phyloP scores from a whole-genome alignment of 2,888 invertebrate species.

The Cactoblastis cactorum region DNA sequence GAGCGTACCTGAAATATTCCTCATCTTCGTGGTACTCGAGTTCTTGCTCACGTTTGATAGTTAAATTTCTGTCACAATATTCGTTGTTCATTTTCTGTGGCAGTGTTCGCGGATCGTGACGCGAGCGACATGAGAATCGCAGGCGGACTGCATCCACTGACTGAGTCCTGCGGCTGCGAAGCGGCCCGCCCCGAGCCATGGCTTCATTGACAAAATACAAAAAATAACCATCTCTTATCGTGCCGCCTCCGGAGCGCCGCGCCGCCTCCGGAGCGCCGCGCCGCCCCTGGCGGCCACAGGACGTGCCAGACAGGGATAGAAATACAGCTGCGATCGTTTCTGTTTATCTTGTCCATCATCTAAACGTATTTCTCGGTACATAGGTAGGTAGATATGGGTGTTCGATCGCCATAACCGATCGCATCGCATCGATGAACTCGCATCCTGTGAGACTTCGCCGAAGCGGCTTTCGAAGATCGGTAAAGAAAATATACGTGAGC shows the following conservation, averaged over 20 bases:
- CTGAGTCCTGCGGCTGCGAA: slow-evolving; percentile 46
- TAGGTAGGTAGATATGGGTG: slow-evolving; percentile 42
- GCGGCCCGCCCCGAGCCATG: slow-evolving; percentile 66
- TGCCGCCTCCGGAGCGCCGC: slow-evolving; percentile 50
- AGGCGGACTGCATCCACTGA: slow-evolving; percentile 48
- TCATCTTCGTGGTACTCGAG: slow-evolving; percentile 62
- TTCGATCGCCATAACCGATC: slow-evolving; percentile 60
- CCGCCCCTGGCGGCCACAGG: slow-evolving; percentile 51
- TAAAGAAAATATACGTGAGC: slow-evolving; percentile 3
- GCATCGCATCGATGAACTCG: slow-evolving; percentile 61
- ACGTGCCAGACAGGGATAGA: slow-evolving; percentile 49
- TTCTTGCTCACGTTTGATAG: slow-evolving; percentile 65
- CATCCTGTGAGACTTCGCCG: slow-evolving; percentile 51
- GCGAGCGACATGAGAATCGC: slow-evolving; percentile 43
- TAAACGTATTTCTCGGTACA: slow-evolving; percentile 53
- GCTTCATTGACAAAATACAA: slow-evolving; percentile 77
- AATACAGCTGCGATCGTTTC: slow-evolving; percentile 43
- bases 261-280: slow-evolving; percentile 52
- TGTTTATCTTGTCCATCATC: slow-evolving; percentile 74
- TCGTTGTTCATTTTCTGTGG: slow-evolving; percentile 63
- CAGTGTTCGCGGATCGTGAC: slow-evolving; percentile 21
- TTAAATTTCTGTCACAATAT: slow-evolving; percentile 49
- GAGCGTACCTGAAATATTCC: slow-evolving; percentile 60
- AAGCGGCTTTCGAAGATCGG: slow-evolving; percentile 21
- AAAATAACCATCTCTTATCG: slow-evolving; percentile 68